Base-by-base conservation (phyloP, 2,797 vertebrate species). In the Parauchenoglanis punctatus region DNA sequence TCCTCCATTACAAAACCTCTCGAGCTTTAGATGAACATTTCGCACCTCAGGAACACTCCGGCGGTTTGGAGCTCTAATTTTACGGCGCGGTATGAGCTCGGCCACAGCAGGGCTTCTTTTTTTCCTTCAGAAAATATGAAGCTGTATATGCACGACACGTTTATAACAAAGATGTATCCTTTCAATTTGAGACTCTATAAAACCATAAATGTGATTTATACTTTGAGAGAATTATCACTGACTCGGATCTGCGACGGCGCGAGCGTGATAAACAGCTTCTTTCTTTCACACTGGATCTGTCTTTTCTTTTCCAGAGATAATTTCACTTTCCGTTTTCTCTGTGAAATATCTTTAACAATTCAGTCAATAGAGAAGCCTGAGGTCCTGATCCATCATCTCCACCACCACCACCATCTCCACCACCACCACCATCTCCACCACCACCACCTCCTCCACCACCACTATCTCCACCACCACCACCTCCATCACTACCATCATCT, bases 21-120 rank as follows among this genome's bases (percentile, higher is more conserved):
- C 25, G 87, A 88, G 91, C 59, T 76, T 91, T 85, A 84, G 84
- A 65, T 81, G 59, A 81, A 86, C 87, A 88, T 70, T 88, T 91
- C 85, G 58, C 85, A 75, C 67, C 82, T 83, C 52, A 49, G 46
- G 25, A 84, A 56, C 82, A 81, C 81, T 17, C 59, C 6, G 1
- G 46, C 23, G 7, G n/a, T 58, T 61, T 2, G 17, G 3, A 67
- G 61, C 61, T 49, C 81, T 82, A 49, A 82, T 67, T 82, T 52
- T 52, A 81, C 81, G n/a, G 61, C 81, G 4, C 61, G 2, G 81
- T 67, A 5, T 28, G 81, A 67, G 81, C 13, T 82, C 61, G 15
- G 61, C 25, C 61, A 20, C 80, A 18, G 44, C 80, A 18, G 40
- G 35, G 56, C 23, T n/a, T 18, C 3, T 11, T 17, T 67, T 17